These are phyloP conservation scores for Poeciliopsis retropinna DNA, from an alignment of 2,113 vertebrate genomes.

Conservation along the genomic window DNA sequence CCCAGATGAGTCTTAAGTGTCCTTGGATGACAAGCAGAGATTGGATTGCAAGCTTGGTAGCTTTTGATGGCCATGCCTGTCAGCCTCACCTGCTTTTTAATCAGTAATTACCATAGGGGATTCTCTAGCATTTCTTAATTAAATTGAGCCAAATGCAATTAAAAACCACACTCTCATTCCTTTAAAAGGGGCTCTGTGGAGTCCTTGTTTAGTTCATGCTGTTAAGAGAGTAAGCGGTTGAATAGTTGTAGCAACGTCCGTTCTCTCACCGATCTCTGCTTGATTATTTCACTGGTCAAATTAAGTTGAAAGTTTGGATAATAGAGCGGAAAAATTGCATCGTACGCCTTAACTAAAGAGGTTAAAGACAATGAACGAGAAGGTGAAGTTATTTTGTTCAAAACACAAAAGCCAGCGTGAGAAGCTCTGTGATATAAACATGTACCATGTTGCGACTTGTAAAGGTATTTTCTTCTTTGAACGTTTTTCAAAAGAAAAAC, in stretches of 20 bases:
- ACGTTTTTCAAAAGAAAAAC: too few species aligned
- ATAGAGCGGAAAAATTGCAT: not conserved
- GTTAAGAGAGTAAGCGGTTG: constrained; percentile 68
- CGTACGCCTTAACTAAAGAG: not conserved
- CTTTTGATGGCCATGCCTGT: constrained; percentile 75
- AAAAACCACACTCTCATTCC: constrained; percentile 74
- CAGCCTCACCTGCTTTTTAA: constrained; percentile 78
- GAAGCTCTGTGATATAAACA: not conserved
- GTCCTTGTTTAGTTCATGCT: constrained; percentile 69
- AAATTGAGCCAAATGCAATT: constrained; percentile 79
- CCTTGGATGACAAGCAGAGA: constrained; percentile 76
- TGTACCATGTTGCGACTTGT: not conserved
- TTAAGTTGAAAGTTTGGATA: constrained; percentile 30
- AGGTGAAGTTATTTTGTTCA: not conserved
- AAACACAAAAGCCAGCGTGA: not conserved
- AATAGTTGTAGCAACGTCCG: constrained; percentile 59
- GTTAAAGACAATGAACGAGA: not conserved
- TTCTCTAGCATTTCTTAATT: constrained; percentile 78
- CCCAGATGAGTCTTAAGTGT: constrained; percentile 75
- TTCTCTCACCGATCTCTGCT: constrained; percentile 59
- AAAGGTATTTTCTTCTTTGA: not conserved
- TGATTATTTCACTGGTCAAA: constrained; percentile 63
- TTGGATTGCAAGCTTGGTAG: constrained; percentile 78
- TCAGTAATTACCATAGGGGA: constrained; percentile 78
- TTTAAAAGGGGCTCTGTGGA: constrained; percentile 68